Evolutionary conservation across 1,140 invertebrate species (phyloP).

Genomic region (fruit fly (Drosophila melanogaster)): DNA sequence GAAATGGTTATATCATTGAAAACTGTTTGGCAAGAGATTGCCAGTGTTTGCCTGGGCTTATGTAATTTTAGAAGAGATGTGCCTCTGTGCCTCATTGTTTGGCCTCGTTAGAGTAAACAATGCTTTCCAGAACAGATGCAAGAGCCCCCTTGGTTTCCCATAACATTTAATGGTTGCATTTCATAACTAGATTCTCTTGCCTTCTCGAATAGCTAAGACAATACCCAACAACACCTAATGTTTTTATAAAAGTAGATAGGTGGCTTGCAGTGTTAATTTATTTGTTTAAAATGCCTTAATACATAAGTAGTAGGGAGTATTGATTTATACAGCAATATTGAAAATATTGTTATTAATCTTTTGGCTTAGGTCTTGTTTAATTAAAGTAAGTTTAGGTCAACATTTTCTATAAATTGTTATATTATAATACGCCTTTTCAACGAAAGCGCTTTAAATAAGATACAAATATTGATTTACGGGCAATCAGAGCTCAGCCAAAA

Average conservation of each 20-base stretch:
- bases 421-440: background rate
- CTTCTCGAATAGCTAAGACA: background rate
- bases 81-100: slow-evolving; percentile 20
- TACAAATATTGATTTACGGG: slow-evolving; percentile 2
- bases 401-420: background rate
- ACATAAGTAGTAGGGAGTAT: no score
- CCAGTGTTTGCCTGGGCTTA: slow-evolving; percentile 9
- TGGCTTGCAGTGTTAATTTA: no score
- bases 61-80: slow-evolving; percentile 12
- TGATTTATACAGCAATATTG: no score
- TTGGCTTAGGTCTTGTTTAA: no score
- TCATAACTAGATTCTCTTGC: background rate
- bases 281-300: background rate
- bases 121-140: background rate
- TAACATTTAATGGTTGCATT: slow-evolving; percentile 1
- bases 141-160: background rate
- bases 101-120: slow-evolving; percentile 22
- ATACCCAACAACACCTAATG: background rate
- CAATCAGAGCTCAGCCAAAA: slow-evolving; percentile 10
- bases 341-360: no score
- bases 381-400: no score
- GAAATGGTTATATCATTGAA: slow-evolving; percentile 27
- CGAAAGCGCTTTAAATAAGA: background rate
- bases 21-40: background rate
- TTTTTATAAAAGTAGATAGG: background rate